phyloP scores from a whole-genome alignment of 2,113 vertebrate genomes.

The Bothrops jararaca region DNA sequence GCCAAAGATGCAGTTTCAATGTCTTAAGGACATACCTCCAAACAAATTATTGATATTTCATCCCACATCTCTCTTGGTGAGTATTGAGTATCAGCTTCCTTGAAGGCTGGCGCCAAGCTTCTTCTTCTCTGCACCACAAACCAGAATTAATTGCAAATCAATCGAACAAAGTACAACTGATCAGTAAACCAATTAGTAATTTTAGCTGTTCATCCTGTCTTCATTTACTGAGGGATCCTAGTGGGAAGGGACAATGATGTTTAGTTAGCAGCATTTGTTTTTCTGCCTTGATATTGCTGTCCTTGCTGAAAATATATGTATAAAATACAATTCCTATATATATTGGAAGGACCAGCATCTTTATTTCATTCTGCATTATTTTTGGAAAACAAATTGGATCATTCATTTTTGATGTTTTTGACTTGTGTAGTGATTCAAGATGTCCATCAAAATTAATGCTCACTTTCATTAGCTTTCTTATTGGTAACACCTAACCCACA shows the following conservation, averaged over 20 bases:
- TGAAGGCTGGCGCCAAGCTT: conserved; percentile 95
- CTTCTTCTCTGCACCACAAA: conserved; percentile 88
- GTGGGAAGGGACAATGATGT: conserved; percentile 58
- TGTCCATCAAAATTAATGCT: background rate
- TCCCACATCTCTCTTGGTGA: conserved; percentile 75
- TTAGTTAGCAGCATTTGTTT: conserved; percentile 54
- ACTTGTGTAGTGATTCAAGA: background rate
- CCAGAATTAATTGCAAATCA: conserved; percentile 99
- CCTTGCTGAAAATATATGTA: conserved; percentile 38
- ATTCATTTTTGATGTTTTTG: background rate
- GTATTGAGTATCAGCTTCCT: conserved; percentile 89
- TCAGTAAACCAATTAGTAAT: conserved; percentile 99
- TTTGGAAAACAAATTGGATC: background rate
- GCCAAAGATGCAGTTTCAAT: conserved; percentile 67
- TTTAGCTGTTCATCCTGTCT: conserved; percentile 91
- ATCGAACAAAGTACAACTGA: conserved; percentile 99
- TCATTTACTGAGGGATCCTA: conserved; percentile 73
- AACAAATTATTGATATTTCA: conserved; percentile 81
- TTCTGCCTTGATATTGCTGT: conserved; percentile 34
- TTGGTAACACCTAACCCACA: background rate
- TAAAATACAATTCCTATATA: background rate
- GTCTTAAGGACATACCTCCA: conserved; percentile 72
- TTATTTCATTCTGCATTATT: background rate
- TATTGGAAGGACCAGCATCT: background rate
- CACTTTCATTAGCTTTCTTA: background rate